These are phyloP conservation scores for Myripristis jacobus DNA, from an alignment of 2,797 vertebrate species.

Conservation along the genomic window DNA sequence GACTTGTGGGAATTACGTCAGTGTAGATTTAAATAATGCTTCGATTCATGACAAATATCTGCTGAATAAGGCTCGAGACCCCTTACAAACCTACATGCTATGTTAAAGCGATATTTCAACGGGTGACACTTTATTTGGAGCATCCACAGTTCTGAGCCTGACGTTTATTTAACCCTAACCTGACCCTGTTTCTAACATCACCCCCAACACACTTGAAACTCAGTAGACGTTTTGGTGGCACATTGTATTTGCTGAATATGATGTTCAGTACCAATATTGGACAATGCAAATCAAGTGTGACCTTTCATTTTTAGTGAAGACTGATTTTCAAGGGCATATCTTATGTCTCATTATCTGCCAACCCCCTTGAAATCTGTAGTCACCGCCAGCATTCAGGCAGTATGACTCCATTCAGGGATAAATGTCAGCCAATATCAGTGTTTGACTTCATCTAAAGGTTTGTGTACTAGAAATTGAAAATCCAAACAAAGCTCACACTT, in stretches of 20 bases:
- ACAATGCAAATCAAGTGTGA: too few relatives aligned
- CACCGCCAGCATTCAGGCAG: slow-evolving; percentile 24
- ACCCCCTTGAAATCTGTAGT: slow-evolving; percentile 5
- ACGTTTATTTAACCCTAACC: too few relatives aligned
- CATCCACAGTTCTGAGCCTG: too few relatives aligned
- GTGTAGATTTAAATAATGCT: too few relatives aligned
- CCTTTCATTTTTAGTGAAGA: neutral
- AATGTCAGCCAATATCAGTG: slow-evolving; percentile 41
- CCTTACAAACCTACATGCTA: slow-evolving; percentile 7
- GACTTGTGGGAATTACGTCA: neutral
- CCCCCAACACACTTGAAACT: too few relatives aligned
- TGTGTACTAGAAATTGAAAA: slow-evolving; percentile 51
- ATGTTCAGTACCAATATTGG: too few relatives aligned
- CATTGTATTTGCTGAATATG: too few relatives aligned
- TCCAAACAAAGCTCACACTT: slow-evolving; percentile 49
- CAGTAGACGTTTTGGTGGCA: too few relatives aligned
- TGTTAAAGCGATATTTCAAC: neutral
- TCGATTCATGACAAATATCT: neutral
- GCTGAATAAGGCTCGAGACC: neutral
- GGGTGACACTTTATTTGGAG: too few relatives aligned
- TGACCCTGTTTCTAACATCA: too few relatives aligned
- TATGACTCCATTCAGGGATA: slow-evolving; percentile 19
- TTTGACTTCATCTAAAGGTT: slow-evolving; percentile 22
- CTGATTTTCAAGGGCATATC: slow-evolving; percentile 1
- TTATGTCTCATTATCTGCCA: neutral